Percentiles rank a stretch among this genome's conserved stretches.
Conservation (phyloP, 2,113 vertebrate genomes). For the Emberiza fucata region DNA sequence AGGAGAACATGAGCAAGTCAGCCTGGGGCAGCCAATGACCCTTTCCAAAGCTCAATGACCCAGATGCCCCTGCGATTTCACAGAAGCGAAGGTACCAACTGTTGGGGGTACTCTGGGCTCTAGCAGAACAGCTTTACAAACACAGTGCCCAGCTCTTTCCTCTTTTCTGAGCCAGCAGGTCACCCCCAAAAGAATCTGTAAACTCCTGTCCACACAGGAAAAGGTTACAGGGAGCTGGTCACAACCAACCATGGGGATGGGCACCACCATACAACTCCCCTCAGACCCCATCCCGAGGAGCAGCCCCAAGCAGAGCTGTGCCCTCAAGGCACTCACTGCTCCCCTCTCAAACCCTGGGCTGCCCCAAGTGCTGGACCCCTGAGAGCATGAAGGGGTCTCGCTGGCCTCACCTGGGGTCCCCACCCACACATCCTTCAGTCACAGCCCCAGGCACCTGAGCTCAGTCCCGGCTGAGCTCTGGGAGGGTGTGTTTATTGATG, state of each 20-base stretch:
- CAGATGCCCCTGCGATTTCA: neutral
- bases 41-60: neutral
- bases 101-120: neutral
- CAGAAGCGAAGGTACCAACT: neutral
- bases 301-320: neutral
- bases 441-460: neutral
- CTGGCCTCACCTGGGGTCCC: neutral
- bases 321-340: neutral
- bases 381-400: neutral
- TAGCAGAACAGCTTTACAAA: neutral
- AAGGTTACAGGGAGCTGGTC: neutral
- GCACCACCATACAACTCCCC: neutral
- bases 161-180: neutral
- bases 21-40: neutral
- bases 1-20: neutral
- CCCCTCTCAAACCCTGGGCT: neutral
- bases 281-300: neutral
- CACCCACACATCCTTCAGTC: neutral
- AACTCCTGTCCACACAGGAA: neutral
- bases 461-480: neutral
- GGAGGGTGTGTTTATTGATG: neutral
- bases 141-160: neutral
- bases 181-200: neutral
- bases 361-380: too few species aligned
- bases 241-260: rapidly evolving